Evolutionary conservation across 2,113 vertebrate genomes (phyloP), one percentile per base, ranked within the genome.

Genomic region (Epinephelus fuscoguttatus): DNA sequence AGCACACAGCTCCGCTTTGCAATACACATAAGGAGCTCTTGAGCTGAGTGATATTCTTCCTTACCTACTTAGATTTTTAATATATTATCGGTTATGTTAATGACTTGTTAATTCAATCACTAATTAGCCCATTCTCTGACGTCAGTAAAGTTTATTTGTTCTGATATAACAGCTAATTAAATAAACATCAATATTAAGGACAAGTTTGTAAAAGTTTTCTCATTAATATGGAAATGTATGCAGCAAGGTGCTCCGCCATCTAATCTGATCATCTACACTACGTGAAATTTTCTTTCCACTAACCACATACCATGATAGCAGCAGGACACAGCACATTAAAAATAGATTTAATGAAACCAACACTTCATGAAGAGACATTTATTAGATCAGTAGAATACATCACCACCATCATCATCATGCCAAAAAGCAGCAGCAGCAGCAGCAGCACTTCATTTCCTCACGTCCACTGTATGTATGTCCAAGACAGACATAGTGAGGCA

Each of bases 341-440:
- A 84, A 91, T 45, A 68, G 59, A 82, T 90, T 91, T 93, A 92
- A 27, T 70, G 91, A 94, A 94, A 94, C 94, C 93, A 94, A 93
- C 91, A 95, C 94, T 96, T 97, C 96, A 97, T 85, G 94, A 97
- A 97, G 96, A 97, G 95, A 97, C 95, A 96, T 99, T 97, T 99
- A 99, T 99, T 99, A 92, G 96, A 97, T 97, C 97, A 97, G 97
- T 96, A 95, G 95, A 97, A 96, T 97, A 97, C 96, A 98, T 91
- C 85, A 91, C 30, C 80, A 89, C 47, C 96, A 97, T 81, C 96
- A 97, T 81, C 96, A 82, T 90, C 96, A 96, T 97, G 97, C 96
- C 96, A 96, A 96, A 97, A 96, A 95, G 75, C 84, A 84, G 77
- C 83, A 88, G 81, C 61, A 88, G 82, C 86, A 91, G 89, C 96